These are phyloP conservation scores for Myripristis murdjan DNA, from an alignment of 2,797 vertebrate genomes.

Conservation along the genomic window DNA sequence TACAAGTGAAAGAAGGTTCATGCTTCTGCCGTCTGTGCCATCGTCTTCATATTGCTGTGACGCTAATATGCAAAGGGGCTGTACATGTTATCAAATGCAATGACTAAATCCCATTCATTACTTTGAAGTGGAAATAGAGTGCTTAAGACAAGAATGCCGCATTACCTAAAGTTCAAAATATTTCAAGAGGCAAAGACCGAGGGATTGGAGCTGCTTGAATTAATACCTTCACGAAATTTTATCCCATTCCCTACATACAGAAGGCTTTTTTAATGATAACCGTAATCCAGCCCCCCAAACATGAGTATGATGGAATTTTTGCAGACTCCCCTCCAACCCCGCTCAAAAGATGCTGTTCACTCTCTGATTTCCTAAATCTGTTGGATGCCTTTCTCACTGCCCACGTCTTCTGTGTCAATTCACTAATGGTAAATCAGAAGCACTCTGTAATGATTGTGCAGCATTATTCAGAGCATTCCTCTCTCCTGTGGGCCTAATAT, in stretches of 20 bases:
- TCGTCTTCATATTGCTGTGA: not conserved
- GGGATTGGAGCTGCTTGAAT: not conserved
- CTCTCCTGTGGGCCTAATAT: conserved; percentile 30
- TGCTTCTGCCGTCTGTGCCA: not conserved
- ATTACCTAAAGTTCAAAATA: not conserved
- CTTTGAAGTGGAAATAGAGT: conserved; percentile 23
- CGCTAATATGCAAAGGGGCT: conserved; percentile 7
- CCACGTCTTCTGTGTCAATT: conserved; percentile 27
- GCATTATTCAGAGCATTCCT: conserved; percentile 22
- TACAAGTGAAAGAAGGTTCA: not conserved
- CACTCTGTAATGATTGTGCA: conserved; percentile 28
- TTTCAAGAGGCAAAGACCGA: conserved; percentile 1
- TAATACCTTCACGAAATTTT: not conserved
- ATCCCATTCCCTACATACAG: not conserved
- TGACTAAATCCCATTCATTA: conserved; percentile 8
- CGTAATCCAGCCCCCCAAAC: not conserved
- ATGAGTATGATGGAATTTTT: not conserved
- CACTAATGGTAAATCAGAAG: conserved; percentile 50
- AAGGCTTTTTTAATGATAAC: not conserved
- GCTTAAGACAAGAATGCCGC: not conserved
- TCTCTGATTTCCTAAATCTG: not conserved
- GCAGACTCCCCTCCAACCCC: not conserved
- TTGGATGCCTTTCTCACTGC: not conserved
- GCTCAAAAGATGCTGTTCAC: not conserved
- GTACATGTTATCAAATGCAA: conserved; percentile 10